These are phyloP conservation scores for Pecten maximus DNA, from an alignment of 2,888 invertebrate species.

Conservation along the genomic window DNA sequence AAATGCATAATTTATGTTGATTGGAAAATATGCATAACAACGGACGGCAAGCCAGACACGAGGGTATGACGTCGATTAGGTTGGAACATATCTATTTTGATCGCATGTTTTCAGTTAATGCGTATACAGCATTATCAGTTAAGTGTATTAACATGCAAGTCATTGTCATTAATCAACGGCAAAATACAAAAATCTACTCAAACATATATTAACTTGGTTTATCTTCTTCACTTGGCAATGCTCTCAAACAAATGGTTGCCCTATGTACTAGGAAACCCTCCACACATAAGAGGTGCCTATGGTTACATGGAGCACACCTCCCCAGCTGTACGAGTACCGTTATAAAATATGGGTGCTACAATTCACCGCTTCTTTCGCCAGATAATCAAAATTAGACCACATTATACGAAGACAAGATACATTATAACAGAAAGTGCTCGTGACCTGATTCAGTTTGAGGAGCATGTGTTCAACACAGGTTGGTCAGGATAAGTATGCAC, in stretches of 20 bases:
- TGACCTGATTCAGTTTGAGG: not conserved
- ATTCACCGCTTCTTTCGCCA: not conserved
- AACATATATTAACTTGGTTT: too few species aligned
- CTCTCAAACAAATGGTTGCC: not conserved
- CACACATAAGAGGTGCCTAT: not conserved
- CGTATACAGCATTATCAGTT: too few species aligned
- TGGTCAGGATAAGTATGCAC: not conserved
- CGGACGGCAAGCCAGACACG: too few species aligned
- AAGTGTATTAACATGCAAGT: too few species aligned
- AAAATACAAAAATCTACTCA: too few species aligned
- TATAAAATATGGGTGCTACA: not conserved
- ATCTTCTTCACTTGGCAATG: not conserved
- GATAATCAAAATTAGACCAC: not conserved
- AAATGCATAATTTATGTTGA: too few species aligned
- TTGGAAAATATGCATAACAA: too few species aligned
- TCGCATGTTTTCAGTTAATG: too few species aligned
- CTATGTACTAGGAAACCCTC: not conserved
- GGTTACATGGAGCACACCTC: not conserved
- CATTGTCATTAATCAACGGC: too few species aligned
- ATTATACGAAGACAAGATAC: not conserved
- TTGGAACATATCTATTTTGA: too few species aligned
- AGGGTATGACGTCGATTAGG: too few species aligned
- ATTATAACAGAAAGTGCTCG: not conserved
- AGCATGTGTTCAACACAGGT: not conserved
- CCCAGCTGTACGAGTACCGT: not conserved